These are phyloP conservation scores for Potorous gilbertii DNA, from an alignment of 2,797 vertebrate species.

Conservation along the genomic window DNA sequence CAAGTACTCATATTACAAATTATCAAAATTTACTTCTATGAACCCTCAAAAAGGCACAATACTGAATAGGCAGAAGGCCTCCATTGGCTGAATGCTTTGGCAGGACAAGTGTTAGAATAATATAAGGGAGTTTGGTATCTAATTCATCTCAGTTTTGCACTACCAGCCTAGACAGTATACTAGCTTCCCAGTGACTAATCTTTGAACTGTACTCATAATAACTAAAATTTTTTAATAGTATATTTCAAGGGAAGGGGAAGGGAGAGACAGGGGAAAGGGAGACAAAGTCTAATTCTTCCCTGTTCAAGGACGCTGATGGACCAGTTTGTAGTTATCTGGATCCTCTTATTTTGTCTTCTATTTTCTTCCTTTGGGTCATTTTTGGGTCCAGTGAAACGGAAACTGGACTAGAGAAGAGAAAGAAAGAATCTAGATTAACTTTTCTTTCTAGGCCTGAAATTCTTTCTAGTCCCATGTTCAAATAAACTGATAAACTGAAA, in stretches of 20 bases:
- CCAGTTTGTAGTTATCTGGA: not conserved
- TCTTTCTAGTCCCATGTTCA: not conserved
- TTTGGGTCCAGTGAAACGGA: not conserved
- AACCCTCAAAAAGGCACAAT: not conserved
- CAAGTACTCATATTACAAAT: not conserved
- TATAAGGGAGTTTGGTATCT: not conserved
- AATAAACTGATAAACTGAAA: not conserved
- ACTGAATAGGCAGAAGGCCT: not conserved
- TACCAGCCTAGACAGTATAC: not conserved
- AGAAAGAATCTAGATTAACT: not conserved
- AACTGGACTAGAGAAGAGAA: not conserved
- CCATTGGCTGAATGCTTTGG: not conserved
- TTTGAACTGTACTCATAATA: not conserved
- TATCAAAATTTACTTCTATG: not conserved
- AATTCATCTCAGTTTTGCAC: not conserved
- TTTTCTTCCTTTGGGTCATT: not conserved
- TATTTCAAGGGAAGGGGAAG: not conserved
- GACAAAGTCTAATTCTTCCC: not conserved
- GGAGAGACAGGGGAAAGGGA: not conserved
- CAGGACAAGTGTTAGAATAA: not conserved
- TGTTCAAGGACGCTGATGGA: not conserved
- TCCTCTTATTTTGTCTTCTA: not conserved
- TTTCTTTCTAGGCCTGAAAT: not conserved
- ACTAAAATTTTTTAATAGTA: not conserved
- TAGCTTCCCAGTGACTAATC: not conserved